Base-by-base conservation (phyloP, 2,113 vertebrate genomes). In the Nasalis larvatus region DNA sequence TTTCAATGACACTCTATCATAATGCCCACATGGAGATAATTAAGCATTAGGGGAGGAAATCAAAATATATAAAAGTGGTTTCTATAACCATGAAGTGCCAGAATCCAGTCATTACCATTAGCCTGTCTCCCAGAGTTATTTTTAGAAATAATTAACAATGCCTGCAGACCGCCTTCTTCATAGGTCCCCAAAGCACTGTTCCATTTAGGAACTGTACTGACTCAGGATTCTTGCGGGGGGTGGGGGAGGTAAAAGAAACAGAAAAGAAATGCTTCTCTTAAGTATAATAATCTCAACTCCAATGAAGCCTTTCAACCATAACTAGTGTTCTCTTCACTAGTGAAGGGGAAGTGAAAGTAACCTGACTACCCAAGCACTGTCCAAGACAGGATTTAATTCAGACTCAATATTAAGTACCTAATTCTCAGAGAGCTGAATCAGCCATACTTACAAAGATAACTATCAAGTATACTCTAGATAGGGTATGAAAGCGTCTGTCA, bases 51-150 rank as follows among this genome's bases (percentile, higher is more conserved):
- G 60, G 16, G 13, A 89, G 58, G 90, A 97, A 98, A 98, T 95
- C 94, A 97, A 98, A 97, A 81, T 60, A 95, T 96, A 90, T 21
- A 95, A 76, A 98, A 97, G 54, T 83, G 91, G 89, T 97, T 96
- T 95, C 63, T 94, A 95, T 8, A 52, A 98, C 52, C 92, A 84
- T 95, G 78, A 98, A 98, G 83, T 92, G 94, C 32, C 82, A 97
- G 47, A 16, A 54, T 95, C 63, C 94, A 95, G 42, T 85, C 49
- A 96, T 95, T 93, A 97, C 56, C 94, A 93, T 85, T 91, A 94
- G 54, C 80, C 21, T 97, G 40, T 92, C 85, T 94, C 60, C 91
- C 1, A 49, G 81, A 63, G 74, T 96, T 97, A 97, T 93, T 94
- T 74, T 98, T 97, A 98, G 82, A 98, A 96, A 97, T 96, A 95